Conservation (phyloP, 1,140 invertebrate genomes). For the Euglossa dilemma region DNA sequence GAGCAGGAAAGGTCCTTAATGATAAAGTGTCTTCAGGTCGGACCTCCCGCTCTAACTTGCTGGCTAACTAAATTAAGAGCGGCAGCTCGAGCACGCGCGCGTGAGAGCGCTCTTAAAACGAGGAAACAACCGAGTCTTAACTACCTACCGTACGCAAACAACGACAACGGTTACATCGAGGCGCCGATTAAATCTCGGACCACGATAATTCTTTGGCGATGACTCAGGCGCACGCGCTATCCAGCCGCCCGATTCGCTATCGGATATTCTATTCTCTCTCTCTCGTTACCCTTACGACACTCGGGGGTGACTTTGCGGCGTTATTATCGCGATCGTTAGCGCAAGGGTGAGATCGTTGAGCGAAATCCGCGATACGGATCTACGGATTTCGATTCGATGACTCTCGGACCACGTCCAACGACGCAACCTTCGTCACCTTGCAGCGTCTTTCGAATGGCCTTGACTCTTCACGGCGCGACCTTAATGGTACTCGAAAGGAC, state of each 20-base stretch:
- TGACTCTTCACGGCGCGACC: no score
- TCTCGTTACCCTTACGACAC: background rate
- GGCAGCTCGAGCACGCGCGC: background rate
- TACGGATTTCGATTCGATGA: background rate
- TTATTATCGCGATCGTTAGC: slow-evolving; percentile 16
- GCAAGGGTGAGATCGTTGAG: no score
- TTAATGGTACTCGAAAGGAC: no score
- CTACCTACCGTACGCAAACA: slow-evolving; percentile 43
- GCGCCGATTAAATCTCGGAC: slow-evolving; percentile 40
- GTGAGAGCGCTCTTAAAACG: slow-evolving; percentile 26
- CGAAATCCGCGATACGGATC: background rate
- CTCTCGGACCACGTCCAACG: no score
- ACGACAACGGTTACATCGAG: slow-evolving; percentile 26
- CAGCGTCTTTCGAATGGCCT: no score
- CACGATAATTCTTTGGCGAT: slow-evolving; percentile 33
- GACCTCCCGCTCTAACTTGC: slow-evolving; percentile 13
- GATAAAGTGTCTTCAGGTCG: slow-evolving; percentile 30
- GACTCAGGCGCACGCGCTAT: background rate
- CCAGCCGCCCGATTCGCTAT: background rate
- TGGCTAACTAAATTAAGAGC: slow-evolving; percentile 46
- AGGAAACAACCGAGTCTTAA: slow-evolving; percentile 32
- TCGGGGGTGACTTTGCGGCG: slow-evolving; percentile 26
- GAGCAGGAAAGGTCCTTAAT: slow-evolving; percentile 32
- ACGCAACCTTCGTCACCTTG: no score
- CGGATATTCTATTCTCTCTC: slow-evolving; percentile 22